Evolutionary conservation across 2,888 invertebrate genomes (phyloP), one percentile per base, ranked within the genome.

Genomic region (Chymomyza amoena): DNA sequence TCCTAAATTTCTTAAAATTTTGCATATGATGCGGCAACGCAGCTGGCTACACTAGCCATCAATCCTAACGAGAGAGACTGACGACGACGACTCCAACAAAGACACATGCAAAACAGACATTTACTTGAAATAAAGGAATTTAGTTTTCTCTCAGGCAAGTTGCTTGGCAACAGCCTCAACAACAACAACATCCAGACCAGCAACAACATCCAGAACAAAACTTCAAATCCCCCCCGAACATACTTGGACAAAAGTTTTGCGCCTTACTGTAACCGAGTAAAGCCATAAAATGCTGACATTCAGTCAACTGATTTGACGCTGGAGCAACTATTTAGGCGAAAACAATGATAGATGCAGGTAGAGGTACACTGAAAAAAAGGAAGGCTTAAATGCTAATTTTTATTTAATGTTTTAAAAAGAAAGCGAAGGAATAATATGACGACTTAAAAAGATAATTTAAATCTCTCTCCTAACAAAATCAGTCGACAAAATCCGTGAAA

Each of bases 1-100:
- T 7, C 32, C 32, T 32, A 32, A 32, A 32, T 7, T 2, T 7
- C 1, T 32, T 1, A 1, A 61, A 45, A 52, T 54, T 54, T 54
- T 54, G 52, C 52, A 50, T 28, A 39, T 52, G 57, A 51, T 50
- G 68, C 32, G 60, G 25, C 36, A 50, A 20, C 45, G 50, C 20
- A 59, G 68, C 32, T 59, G 39, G 50, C 57, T 51, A 59, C 18
- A 61, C 20, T 32, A 57, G 18, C 32, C 56, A 66, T 61, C 52
- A 54, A 54, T 54, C 52, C 15, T n/a, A 45, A 45, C 39, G 39
- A 45, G 39, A 45, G 39, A 45, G 4, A n/a, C 39, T 39, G 39
- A 39, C 1, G 13, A 45, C 39, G 36, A 39, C 54, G 36, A 39
- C n/a, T 52, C 39, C 50, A 63, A 10, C 50, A 39, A 66, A 39